Base-by-base conservation (phyloP, 1,140 invertebrate species). In the Nautilus pompilius region DNA sequence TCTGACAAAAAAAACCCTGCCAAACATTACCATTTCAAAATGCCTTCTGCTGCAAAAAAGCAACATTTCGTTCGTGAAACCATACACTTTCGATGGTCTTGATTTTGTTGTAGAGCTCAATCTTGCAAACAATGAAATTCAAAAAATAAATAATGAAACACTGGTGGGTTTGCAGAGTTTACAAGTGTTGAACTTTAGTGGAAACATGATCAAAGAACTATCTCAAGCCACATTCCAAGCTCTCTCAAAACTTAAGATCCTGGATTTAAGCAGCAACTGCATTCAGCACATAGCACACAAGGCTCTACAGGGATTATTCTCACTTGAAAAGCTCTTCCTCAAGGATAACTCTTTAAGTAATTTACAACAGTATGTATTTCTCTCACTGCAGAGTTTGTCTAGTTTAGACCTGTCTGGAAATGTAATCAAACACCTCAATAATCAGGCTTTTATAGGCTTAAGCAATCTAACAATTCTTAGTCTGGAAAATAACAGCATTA, bases 51-150 rank as follows among this genome's bases (percentile, higher is more conserved):
- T 34, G 30, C 20, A 36, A 59, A 61, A 54, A 17, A 61, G 54
- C 22, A 20, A 53, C 17, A 33, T 61, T 24, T n/a, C 26, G n/a
- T 24, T 54, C 1, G 30, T 53, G 17, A 30, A 61, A 28, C 45
- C 17, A 53, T 20, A 30, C 17, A 20, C 51, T 10, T 65, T 71
- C 20, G 28, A 32, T 4, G 29, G 62, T 51, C 17, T 70, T 15
- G 5, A 33, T 4, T 41, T 60, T 15, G 34, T 71, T 29, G 34
- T 20, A 49, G 5, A 22, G 10, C 59, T 73, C 5, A 87, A 90
- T 81, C 75, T 92, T 57, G 88, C 88, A 58, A 82, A 86, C 67
- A 91, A 91, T 79, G 80, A 56, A 28, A 61, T 79, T n/a, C 8
- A 60, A 32, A 36, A 53, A 57, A 58, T 67, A 54, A 53, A 49